Evolutionary conservation across 2,888 invertebrate species (phyloP).

Genomic region (Frankliniella intonsa): DNA sequence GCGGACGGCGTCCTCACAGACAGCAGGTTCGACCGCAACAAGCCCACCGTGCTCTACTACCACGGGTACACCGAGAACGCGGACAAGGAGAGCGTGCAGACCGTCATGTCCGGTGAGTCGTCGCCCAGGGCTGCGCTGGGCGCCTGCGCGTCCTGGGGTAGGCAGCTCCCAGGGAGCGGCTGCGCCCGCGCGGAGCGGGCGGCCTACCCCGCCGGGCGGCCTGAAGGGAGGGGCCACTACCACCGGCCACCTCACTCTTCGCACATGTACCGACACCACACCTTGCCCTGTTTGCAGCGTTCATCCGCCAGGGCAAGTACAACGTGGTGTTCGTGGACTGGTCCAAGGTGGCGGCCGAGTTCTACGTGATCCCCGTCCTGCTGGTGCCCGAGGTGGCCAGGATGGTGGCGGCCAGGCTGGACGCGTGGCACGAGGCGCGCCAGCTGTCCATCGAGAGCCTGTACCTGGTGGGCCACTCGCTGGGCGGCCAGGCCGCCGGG

Average conservation of each 20-base stretch:
- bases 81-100: constrained; percentile 55
- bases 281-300: constrained; percentile 41
- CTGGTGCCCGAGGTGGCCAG: constrained; percentile 44
- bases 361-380: constrained; percentile 45
- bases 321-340: constrained; percentile 52
- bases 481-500: constrained; percentile 53
- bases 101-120: constrained; percentile 50
- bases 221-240: too few relatives aligned
- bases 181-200: too few relatives aligned
- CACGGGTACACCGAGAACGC: constrained; percentile 59
- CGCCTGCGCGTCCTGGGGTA: too few relatives aligned
- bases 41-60: constrained; percentile 54
- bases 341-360: constrained; percentile 53
- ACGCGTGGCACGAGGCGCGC: constrained; percentile 45
- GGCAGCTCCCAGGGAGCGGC: too few relatives aligned
- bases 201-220: too few relatives aligned
- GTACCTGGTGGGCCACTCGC: constrained; percentile 52
- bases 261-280: too few relatives aligned
- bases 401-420: constrained; percentile 48
- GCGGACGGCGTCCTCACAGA: not conserved
- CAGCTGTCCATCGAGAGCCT: constrained; percentile 45
- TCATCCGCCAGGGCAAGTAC: constrained; percentile 47
- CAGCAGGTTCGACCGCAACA: constrained; percentile 48
- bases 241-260: too few relatives aligned
- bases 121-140: not conserved